A percentile compares a stretch with the other conserved stretches of the same genome.
Conservation (phyloP, 1,140 invertebrate species). For the Ephestia elutella region DNA sequence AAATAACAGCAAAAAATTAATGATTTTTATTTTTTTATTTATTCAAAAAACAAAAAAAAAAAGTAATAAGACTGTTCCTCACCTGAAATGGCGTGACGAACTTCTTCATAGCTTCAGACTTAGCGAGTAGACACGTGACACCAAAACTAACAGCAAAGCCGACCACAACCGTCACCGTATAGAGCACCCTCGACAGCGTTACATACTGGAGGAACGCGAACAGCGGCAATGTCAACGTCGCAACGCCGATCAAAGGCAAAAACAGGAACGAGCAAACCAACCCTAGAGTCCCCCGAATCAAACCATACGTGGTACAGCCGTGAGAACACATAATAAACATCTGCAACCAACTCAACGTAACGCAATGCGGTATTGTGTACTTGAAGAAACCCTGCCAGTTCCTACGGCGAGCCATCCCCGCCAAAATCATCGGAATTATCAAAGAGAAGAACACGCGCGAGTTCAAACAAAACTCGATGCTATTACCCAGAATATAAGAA, state of each 20-base stretch:
- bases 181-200: constrained; percentile 77
- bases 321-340: constrained; percentile 86
- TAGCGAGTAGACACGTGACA: constrained; percentile 79
- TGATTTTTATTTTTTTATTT: too few relatives aligned
- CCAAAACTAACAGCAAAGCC: constrained; percentile 75
- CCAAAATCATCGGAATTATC: constrained; percentile 82
- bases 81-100: constrained; percentile 80
- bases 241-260: constrained; percentile 83
- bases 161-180: constrained; percentile 75
- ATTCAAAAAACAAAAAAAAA: too few relatives aligned
- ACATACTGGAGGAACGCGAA: constrained; percentile 82
- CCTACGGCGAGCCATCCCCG: constrained; percentile 81
- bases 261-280: constrained; percentile 85
- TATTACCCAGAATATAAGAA: constrained; percentile 85
- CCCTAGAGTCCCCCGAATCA: constrained; percentile 84
- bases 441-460: constrained; percentile 86
- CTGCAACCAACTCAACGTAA: constrained; percentile 90
- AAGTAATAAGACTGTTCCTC: constrained; percentile 16
- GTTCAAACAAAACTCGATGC: constrained; percentile 89
- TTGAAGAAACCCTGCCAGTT: constrained; percentile 87
- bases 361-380: constrained; percentile 87
- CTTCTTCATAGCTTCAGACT: constrained; percentile 76
- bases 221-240: constrained; percentile 82
- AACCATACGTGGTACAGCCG: constrained; percentile 85
- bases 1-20: too few relatives aligned